Evolutionary conservation across 2,888 invertebrate genomes (phyloP), one percentile per base, ranked within the genome.

Genomic region (Criorhina ranunculi): DNA sequence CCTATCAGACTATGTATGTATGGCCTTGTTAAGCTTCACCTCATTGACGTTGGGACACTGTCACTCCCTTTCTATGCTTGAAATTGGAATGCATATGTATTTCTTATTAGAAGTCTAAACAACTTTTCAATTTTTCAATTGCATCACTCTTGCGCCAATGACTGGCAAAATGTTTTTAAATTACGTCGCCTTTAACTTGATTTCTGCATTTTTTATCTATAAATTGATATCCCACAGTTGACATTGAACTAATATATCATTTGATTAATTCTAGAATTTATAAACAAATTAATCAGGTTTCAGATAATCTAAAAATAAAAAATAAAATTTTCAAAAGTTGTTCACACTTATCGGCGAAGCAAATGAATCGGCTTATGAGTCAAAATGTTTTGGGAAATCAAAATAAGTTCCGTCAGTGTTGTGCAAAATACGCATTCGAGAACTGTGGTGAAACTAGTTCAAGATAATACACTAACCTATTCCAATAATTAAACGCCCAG

Each of bases 121-220:
- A 12, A 24, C 24, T 24, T 24, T 24, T 2, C 29, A 12, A 51
- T 19, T 5, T 12, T 12, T n/a, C 31, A 29, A 51, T 51, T 51
- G 51, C 51, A 51, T 29, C 51, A 51, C 51, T n/a, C 11, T 11
- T 31, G 31, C 51, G 12, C 19, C 29, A 24, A 8, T 53, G 1
- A 15, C 8, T 12, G 4, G 2, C 2, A 12, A 33, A 7, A 17
- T 17, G 7, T 9, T 5, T 44, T 17, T 46, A 4, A 46, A 46
- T 19, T 46, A 17, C 46, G 46, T 17, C 46, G 46, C 17, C 46
- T 46, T 46, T 46, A 46, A 46, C 2, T 9, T 6, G 4, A 6
- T 53, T 31, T 53, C 31, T 29, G 31, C 31, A 31, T 31, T 53
- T 53, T 31, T 53, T 53, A 53, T 53, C 53, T 53, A 53, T 9